These are phyloP conservation scores for Bombus polaris DNA, from an alignment of 1,140 invertebrate species.

Conservation along the genomic window DNA sequence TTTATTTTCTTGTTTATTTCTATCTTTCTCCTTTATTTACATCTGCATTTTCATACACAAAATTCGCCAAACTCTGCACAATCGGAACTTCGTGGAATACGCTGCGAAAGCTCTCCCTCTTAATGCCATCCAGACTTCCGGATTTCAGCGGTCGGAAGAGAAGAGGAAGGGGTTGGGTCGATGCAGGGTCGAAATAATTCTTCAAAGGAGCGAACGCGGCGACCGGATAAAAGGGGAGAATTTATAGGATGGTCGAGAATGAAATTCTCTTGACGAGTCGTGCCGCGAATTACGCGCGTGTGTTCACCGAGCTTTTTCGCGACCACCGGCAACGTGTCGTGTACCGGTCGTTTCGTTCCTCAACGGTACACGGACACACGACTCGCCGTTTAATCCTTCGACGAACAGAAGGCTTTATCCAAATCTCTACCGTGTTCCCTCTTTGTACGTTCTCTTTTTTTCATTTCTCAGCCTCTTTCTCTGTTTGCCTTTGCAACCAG, in stretches of 20 bases:
- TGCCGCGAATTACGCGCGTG: slow-evolving; percentile 25
- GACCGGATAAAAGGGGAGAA: slow-evolving; percentile 21
- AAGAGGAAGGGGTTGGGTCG: background rate
- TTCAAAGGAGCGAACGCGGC: slow-evolving; percentile 16
- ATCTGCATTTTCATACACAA: background rate
- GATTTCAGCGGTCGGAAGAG: background rate
- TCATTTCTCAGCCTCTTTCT: background rate
- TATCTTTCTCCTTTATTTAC: background rate
- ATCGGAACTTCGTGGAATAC: background rate
- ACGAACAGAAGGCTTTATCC: slow-evolving; percentile 14
- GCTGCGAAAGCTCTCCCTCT: background rate
- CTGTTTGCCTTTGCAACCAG: background rate
- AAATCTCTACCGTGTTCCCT: background rate
- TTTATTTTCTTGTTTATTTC: background rate
- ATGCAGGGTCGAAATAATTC: slow-evolving; percentile 18
- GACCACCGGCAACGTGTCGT: background rate
- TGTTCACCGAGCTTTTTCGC: background rate
- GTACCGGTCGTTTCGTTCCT: background rate
- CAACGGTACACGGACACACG: background rate
- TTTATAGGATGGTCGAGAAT: slow-evolving; percentile 28
- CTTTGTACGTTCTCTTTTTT: background rate
- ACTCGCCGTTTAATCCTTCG: slow-evolving; percentile 17
- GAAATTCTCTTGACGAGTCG: slow-evolving; percentile 31
- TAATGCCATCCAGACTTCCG: background rate
- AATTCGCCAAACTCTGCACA: background rate